A percentile compares a stretch with the other conserved stretches of the same genome.
These are phyloP conservation scores for Reticulitermes lucifugus DNA, from an alignment of 2,888 invertebrate genomes.

Conservation along the genomic window DNA sequence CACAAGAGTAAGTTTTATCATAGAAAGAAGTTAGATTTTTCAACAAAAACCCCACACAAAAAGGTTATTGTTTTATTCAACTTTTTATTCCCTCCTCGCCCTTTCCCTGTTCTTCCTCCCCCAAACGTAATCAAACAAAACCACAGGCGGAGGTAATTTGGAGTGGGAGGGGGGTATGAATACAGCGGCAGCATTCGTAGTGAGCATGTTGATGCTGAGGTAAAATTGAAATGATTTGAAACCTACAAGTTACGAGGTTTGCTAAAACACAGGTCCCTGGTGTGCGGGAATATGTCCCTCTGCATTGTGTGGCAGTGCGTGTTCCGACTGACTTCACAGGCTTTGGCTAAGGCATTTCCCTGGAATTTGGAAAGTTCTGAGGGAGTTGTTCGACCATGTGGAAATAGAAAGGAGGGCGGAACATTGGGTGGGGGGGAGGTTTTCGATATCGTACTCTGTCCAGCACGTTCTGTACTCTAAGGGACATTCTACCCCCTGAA, in stretches of 20 bases:
- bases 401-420: slow-evolving; percentile 28
- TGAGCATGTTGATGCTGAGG: not conserved
- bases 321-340: slow-evolving; percentile 23
- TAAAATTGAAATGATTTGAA: slow-evolving; percentile 31
- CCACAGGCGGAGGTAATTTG: not conserved
- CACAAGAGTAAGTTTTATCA: not conserved
- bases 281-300: slow-evolving; percentile 2
- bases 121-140: slow-evolving; percentile 30
- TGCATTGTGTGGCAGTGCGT: slow-evolving; percentile 27
- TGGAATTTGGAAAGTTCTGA: slow-evolving; percentile 49
- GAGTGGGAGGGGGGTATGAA: not conserved
- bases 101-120: not conserved
- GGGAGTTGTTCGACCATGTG: slow-evolving; percentile 44
- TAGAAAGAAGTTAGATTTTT: not conserved
- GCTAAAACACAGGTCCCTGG: slow-evolving; percentile 26
- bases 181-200: not conserved
- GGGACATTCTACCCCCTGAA: not conserved
- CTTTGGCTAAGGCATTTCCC: slow-evolving; percentile 9
- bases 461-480: not conserved
- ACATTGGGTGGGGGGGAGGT: not conserved
- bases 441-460: slow-evolving; percentile 21
- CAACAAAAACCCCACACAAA: not conserved
- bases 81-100: not conserved
- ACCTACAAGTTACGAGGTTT: slow-evolving; percentile 4
- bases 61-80: slow-evolving; percentile 28